Base-by-base conservation (phyloP, 2,113 vertebrate genomes). In the Dasyornis broadbenti region DNA sequence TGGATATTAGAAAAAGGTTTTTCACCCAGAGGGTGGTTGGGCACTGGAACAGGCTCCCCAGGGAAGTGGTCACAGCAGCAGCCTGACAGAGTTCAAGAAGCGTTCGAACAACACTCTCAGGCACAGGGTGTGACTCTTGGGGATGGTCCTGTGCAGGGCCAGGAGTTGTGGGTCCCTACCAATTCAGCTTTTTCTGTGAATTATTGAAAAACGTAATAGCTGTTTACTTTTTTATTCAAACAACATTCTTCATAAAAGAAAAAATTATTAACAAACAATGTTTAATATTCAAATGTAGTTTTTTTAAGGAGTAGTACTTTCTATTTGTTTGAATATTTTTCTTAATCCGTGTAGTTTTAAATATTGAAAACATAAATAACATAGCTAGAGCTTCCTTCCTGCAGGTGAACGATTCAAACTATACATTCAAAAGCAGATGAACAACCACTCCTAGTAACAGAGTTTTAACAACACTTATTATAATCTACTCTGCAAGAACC, bases 91-190 rank as follows among this genome's bases (percentile, higher is more conserved):
- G n/a, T 12, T 65, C 69, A 49, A 31, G 37, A 35, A 56, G 18
- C 3, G 1, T 49, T 49, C 65, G 50, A 30, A 20, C 3, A 19
- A 19, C 39, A 12, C 1, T 1, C 17, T 47, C 0, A 3, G 49
- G n/a, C n/a, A 56, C 8, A 2, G 10, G 19, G 12, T 64, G 5
- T 49, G 24, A 24, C 7, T 57, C 17, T 10, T 49, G 15, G 24
- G 6, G 12, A 28, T 64, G 10, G 23, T 56, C 10, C n/a, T 73
- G 12, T 64, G 19, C 28, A 56, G 23, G 15, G n/a, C 40, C 23
- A 24, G 40, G 24, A 65, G 15, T 0, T 75, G 8, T n/a, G 19
- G 6, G 10, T 24, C 5, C 4, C 10, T n/a, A 47, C n/a, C 28
- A 49, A 24, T 70, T 64, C 7, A 6, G 70, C 24, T 49, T 49